Percentiles rank a stretch among this genome's conserved stretches.
Evolutionary conservation across 2,113 vertebrate species (phyloP).

Genomic region (Stictonetta naevosa): DNA sequence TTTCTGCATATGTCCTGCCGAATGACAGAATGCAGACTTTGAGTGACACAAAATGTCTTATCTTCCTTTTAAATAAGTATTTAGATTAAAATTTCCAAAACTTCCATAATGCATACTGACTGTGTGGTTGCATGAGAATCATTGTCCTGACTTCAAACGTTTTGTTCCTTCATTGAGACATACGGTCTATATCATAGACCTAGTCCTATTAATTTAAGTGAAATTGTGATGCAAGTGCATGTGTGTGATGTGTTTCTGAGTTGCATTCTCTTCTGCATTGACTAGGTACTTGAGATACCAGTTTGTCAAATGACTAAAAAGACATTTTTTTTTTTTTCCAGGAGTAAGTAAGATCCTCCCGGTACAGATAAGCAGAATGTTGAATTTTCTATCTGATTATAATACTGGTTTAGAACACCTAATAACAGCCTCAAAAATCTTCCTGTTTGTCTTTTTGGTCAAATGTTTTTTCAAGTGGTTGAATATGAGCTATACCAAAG

Average conservation of each 20-base stretch:
- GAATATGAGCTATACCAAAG: background rate
- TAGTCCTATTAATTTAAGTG: background rate
- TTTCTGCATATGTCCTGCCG: background rate
- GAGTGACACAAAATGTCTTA: background rate
- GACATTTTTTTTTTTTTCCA: background rate
- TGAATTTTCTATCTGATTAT: background rate
- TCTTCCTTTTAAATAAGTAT: background rate
- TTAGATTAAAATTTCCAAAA: background rate
- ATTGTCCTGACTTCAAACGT: background rate
- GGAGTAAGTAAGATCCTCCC: background rate
- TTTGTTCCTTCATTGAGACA: background rate
- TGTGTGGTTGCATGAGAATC: background rate
- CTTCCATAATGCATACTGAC: background rate
- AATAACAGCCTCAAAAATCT: background rate
- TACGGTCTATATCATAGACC: background rate
- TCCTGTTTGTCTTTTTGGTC: background rate
- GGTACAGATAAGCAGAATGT: background rate
- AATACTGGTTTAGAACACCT: background rate
- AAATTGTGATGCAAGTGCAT: rapidly evolving
- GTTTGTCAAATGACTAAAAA: background rate
- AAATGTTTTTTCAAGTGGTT: background rate
- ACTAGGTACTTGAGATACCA: background rate
- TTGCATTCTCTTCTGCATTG: background rate
- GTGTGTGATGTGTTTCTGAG: rapidly evolving
- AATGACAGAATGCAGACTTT: background rate